Percentiles rank a stretch among this genome's conserved stretches.
phyloP scores from a whole-genome alignment of 1,140 invertebrate genomes.

The Sycobia sp. region DNA sequence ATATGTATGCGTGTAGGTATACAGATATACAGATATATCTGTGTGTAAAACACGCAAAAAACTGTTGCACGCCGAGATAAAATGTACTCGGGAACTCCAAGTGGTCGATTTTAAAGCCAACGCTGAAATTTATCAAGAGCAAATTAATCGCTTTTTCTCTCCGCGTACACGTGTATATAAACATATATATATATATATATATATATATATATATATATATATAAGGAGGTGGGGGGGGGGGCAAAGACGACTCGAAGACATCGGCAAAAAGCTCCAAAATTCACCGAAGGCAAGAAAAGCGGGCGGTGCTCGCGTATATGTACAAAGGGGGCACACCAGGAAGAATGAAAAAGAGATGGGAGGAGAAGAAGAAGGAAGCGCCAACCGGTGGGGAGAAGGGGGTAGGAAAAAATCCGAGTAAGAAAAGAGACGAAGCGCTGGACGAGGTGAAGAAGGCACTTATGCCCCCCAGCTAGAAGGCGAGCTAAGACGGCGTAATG shows the following conservation, averaged over 20 bases:
- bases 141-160: conserved; percentile 13
- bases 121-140: neutral
- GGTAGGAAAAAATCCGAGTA: neutral
- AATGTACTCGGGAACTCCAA: too few species aligned
- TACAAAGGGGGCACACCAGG: neutral
- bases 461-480: neutral
- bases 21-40: too few species aligned
- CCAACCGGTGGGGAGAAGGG: neutral
- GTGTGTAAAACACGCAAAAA: too few species aligned
- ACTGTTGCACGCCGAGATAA: too few species aligned
- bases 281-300: neutral
- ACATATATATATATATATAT: too few species aligned
- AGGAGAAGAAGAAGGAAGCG: neutral
- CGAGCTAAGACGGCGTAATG: neutral
- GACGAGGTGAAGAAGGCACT: neutral
- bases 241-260: neutral
- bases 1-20: too few species aligned
- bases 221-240: too few species aligned
- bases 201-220: too few species aligned
- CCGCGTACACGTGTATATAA: too few species aligned
- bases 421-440: neutral
- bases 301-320: too few species aligned
- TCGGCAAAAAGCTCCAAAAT: neutral
- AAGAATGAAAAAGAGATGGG: neutral
- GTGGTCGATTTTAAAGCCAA: too few species aligned